phyloP scores from a whole-genome alignment of 2,113 vertebrate species.

The Psittacula cyanocephala region DNA sequence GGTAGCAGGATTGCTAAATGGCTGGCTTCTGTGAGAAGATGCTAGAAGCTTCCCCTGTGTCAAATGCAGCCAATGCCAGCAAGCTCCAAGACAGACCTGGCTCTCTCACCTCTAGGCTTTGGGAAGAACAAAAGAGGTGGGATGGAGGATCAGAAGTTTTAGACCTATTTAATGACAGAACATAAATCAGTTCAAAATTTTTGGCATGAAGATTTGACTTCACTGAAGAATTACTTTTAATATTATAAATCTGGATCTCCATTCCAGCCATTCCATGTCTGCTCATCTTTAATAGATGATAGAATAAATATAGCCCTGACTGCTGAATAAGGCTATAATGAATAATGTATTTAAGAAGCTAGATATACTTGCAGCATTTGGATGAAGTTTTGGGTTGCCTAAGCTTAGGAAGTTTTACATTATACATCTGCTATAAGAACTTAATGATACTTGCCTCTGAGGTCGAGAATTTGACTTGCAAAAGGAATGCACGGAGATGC shows the following conservation, averaged over 20 bases:
- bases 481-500: background rate
- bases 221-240: background rate
- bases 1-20: background rate
- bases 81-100: background rate
- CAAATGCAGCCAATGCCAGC: background rate
- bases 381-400: background rate
- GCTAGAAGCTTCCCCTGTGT: background rate
- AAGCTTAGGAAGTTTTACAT: background rate
- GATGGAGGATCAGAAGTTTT: background rate
- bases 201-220: background rate
- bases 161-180: background rate
- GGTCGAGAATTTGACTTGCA: background rate
- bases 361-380: background rate
- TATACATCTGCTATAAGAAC: background rate
- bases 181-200: background rate
- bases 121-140: background rate
- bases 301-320: background rate
- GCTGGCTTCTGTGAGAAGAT: background rate
- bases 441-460: background rate
- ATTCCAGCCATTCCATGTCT: background rate
- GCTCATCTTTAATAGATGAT: background rate
- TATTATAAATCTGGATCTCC: background rate
- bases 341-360: background rate
- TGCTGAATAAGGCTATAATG: background rate
- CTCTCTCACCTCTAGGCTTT: background rate